Evolutionary conservation across 2,888 invertebrate genomes (phyloP).

Genomic region (Tipula lateralis): DNA sequence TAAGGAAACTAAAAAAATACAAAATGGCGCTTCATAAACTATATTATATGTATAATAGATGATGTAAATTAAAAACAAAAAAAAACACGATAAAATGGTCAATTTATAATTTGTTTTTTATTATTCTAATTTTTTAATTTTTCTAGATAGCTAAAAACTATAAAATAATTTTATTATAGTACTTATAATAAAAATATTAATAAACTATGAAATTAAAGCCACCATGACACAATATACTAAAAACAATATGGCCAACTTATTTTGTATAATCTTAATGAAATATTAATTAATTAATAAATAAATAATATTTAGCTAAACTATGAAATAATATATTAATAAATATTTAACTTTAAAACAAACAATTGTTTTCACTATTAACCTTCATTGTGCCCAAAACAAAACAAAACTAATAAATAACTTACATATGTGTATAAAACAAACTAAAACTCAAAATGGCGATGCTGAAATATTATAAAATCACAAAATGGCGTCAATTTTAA

Average conservation of each 20-base stretch:
- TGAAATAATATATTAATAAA: background rate
- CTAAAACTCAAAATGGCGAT: background rate
- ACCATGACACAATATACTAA: background rate
- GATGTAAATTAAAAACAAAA: too few species aligned
- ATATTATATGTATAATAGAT: too few species aligned
- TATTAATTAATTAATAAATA: background rate
- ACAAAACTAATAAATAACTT: background rate
- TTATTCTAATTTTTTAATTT: background rate
- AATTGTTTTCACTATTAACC: background rate
- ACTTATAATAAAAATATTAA: background rate
- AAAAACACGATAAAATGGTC: too few species aligned
- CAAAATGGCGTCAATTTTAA: background rate
- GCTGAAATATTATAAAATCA: background rate
- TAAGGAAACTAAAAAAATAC: background rate
- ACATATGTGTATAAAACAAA: background rate
- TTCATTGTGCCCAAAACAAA: background rate
- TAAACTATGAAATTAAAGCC: background rate
- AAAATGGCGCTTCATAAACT: background rate
- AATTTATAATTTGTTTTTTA: background rate
- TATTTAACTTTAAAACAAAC: background rate
- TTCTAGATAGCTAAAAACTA: background rate
- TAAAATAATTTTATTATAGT: background rate
- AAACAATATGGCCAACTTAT: conserved; percentile 13
- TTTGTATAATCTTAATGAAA: background rate
- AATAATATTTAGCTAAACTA: background rate